Conservation (phyloP, 2,888 invertebrate species). For the Melanargia galathea region DNA sequence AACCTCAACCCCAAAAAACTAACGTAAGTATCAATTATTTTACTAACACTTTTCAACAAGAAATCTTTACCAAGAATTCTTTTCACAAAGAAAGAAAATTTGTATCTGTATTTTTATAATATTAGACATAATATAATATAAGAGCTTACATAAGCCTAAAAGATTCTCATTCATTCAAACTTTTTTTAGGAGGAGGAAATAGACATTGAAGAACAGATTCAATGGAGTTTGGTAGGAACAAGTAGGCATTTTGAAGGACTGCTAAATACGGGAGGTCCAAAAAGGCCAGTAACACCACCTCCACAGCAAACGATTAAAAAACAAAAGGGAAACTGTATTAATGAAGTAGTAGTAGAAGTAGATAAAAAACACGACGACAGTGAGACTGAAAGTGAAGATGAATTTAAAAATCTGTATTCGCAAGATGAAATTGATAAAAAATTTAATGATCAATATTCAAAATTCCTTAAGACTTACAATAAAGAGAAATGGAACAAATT, state of each 20-base stretch:
- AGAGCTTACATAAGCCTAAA: too few relatives aligned
- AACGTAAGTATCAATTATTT: neutral
- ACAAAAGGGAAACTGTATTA: neutral
- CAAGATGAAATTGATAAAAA: neutral
- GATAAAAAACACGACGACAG: neutral
- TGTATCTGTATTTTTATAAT: neutral
- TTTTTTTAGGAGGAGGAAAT: neutral
- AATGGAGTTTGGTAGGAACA: conserved; percentile 7
- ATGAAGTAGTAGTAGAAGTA: neutral
- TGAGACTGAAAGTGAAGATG: neutral
- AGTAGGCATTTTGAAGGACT: conserved; percentile 3
- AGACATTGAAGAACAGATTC: conserved; percentile 8
- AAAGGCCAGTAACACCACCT: neutral
- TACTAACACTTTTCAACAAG: neutral
- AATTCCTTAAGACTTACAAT: neutral
- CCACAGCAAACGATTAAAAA: neutral
- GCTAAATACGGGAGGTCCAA: neutral
- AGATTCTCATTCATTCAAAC: too few relatives aligned
- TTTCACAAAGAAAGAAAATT: too few relatives aligned
- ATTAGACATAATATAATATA: too few relatives aligned
- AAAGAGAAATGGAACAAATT: neutral
- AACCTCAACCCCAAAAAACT: neutral
- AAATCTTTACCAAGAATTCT: too few relatives aligned
- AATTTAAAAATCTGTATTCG: neutral
- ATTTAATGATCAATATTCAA: neutral